Evolutionary conservation across 1,140 invertebrate species (phyloP).

Genomic region (Drosophila baimaii): DNA sequence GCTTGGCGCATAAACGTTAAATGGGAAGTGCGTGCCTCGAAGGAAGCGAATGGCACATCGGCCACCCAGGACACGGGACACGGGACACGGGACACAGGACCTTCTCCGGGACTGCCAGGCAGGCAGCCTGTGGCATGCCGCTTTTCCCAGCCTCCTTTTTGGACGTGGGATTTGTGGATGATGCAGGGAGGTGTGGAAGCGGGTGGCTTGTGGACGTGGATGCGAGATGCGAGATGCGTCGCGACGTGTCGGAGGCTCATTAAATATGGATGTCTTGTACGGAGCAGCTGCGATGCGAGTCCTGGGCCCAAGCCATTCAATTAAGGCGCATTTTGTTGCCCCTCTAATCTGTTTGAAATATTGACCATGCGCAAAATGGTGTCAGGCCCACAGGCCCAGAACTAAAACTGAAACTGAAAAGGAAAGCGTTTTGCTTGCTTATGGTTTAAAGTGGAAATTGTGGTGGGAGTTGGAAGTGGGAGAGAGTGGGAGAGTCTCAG

Average conservation of each 20-base stretch:
- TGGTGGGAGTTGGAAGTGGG: neutral
- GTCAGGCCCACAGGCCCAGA: constrained; percentile 55
- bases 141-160: constrained; percentile 12
- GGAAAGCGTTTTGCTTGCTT: constrained; percentile 11
- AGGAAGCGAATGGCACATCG: constrained; percentile 11
- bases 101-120: constrained; percentile 3
- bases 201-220: no score
- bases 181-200: neutral
- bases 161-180: neutral
- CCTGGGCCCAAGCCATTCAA: constrained; percentile 66
- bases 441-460: constrained; percentile 1
- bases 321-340: constrained; percentile 75
- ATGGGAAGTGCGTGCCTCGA: constrained; percentile 38
- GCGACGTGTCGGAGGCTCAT: constrained; percentile 73
- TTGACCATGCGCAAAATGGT: constrained; percentile 80
- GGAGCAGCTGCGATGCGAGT: constrained; percentile 59
- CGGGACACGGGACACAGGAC: neutral
- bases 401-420: constrained; percentile 8
- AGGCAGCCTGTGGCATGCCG: constrained; percentile 30
- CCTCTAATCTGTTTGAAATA: constrained; percentile 81
- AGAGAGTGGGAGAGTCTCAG: no score
- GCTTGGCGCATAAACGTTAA: constrained; percentile 33
- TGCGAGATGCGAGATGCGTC: constrained; percentile 33
- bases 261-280: constrained; percentile 81
- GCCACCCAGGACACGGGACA: constrained; percentile 16